These are phyloP conservation scores for Lithobates pipiens DNA, from an alignment of 2,797 vertebrate genomes.

Conservation along the genomic window DNA sequence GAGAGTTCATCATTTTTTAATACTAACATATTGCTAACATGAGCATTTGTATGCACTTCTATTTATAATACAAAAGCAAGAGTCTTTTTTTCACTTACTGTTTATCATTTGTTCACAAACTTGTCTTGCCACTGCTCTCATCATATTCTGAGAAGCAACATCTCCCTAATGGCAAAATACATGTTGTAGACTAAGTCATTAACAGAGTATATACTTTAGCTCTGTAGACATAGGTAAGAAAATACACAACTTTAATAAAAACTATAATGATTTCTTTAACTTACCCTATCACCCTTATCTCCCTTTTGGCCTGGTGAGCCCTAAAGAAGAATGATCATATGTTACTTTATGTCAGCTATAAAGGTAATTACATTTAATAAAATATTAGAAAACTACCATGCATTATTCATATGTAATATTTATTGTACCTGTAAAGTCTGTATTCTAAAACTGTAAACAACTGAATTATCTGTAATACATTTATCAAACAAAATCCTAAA, in stretches of 20 bases:
- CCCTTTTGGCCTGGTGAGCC: constrained; percentile 88
- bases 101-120: constrained; percentile 94
- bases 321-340: constrained; percentile 75
- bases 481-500: too few species aligned
- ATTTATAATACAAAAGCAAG: not conserved
- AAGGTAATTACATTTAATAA: not conserved
- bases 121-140: constrained; percentile 95
- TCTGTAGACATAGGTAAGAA: not conserved
- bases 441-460: too few species aligned
- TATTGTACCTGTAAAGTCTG: too few species aligned
- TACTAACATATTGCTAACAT: too few species aligned
- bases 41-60: too few species aligned
- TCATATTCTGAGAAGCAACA: constrained; percentile 96
- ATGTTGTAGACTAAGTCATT: constrained; percentile 51
- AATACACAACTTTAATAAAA: constrained; percentile 47
- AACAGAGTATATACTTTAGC: not conserved
- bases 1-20: too few species aligned
- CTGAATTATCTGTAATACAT: too few species aligned
- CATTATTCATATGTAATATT: not conserved
- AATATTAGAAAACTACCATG: too few species aligned
- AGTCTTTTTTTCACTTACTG: constrained; percentile 74
- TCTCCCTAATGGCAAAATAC: constrained; percentile 81
- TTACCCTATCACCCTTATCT: constrained; percentile 96
- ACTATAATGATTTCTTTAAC: constrained; percentile 67
- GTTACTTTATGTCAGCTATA: constrained; percentile 18